Base-by-base conservation (phyloP, 64 coral and sea anemone species). In the Pocillopora damicornis region DNA sequence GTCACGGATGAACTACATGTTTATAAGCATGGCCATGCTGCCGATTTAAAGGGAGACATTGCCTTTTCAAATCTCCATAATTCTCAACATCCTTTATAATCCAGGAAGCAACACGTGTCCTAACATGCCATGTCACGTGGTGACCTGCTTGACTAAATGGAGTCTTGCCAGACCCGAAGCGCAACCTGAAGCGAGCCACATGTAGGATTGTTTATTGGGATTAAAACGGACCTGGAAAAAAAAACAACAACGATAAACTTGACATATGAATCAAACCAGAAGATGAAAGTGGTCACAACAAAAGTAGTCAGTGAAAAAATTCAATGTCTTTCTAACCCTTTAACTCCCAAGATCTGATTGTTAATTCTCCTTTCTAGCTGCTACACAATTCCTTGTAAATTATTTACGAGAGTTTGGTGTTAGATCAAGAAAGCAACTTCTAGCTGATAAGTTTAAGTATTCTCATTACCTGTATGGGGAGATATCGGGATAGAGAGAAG, bases 151-250 rank as follows among this genome's bases (percentile, higher is more conserved):
- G 14, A 92, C 60, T 7, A 92, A 84, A 58, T 96, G 94, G 65
- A 92, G 74, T 90, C 94, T 79, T 15, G 86, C 83, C 56, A 96
- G 64, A 9, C 94, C 94, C n/a, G 94, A 79, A 1, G 91, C 88
- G 9, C 91, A 91, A 61, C 94, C 94, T 57, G 94, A 87, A 1
- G 94, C 94, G 3, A 96, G 82, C 94, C 94, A 96, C 13, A 88
- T 93, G 14, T 87, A 67, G 7, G 94, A 78, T 74, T 96, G 94
- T 51, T 93, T 80, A 72, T 93, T 96, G 0, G 94, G 94, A 75
- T 92, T 96, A 76, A 91, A 92, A n/a, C 94, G 81, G 17, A 96
- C 94, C 94, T 96, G 36, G 37, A 16, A 37, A 15, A 37, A 42
- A 17, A 18, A 12, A 59, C 11, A 45, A 26, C 15, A 22, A 60